Evolutionary conservation across 1,140 invertebrate species (phyloP).

Genomic region (Drosophila sucinea): DNA sequence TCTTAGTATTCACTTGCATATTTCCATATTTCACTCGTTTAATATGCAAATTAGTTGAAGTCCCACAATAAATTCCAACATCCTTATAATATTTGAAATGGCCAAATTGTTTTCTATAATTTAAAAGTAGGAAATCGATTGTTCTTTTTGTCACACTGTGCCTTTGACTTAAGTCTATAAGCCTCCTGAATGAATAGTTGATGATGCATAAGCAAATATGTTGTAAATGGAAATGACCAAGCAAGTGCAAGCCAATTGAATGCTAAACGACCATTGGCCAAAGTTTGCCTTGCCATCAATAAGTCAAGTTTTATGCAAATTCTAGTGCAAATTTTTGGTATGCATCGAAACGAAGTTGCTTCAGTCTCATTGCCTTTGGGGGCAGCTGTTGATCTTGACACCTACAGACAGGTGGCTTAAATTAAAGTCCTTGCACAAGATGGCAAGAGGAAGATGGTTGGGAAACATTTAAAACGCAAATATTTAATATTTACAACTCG

Average conservation of each 20-base stretch:
- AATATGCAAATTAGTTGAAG: no score
- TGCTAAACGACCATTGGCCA: constrained; percentile 14
- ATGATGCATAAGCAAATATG: constrained; percentile 7
- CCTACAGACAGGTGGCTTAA: constrained; percentile 1
- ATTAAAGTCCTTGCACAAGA: no score
- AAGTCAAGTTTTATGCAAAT: constrained; percentile 27
- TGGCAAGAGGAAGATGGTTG: no score
- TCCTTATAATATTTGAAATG: no score
- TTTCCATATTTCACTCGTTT: no score
- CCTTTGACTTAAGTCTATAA: neutral
- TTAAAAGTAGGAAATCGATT: no score
- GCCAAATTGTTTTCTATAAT: no score
- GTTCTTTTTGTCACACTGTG: neutral
- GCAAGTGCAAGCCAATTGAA: constrained; percentile 1
- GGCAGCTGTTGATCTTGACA: constrained; percentile 14
- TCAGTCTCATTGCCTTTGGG: neutral
- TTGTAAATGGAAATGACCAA: neutral
- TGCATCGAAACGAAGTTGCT: neutral
- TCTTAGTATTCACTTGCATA: no score
- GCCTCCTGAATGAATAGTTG: neutral
- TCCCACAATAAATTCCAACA: no score
- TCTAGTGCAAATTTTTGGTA: neutral
- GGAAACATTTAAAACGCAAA: neutral
- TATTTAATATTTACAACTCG: neutral
- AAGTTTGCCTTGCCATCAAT: neutral